Conservation (phyloP, 1,140 invertebrate genomes). For the Drosophila pruinosa region DNA sequence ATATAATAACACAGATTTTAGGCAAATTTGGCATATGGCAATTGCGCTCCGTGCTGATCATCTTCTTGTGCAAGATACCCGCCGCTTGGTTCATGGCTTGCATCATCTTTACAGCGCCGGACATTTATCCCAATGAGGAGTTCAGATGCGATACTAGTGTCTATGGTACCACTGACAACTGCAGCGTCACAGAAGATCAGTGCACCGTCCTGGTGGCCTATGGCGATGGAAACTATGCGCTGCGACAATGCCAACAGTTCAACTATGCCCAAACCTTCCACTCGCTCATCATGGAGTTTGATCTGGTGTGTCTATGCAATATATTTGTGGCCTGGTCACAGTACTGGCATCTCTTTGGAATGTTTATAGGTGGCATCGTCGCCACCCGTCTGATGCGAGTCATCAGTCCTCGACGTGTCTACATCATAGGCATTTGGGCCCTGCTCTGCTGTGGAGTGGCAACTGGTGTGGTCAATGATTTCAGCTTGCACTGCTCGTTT, state of each 20-base stretch:
- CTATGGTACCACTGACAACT: slow-evolving; percentile 28
- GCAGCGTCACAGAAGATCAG: slow-evolving; percentile 56
- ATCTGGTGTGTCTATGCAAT: slow-evolving; percentile 80
- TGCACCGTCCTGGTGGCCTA: slow-evolving; percentile 62
- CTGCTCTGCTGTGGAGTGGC: slow-evolving; percentile 72
- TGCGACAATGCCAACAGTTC: slow-evolving; percentile 61
- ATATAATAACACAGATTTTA: slow-evolving; percentile 66
- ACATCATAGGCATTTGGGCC: slow-evolving; percentile 70
- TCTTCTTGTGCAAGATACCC: slow-evolving; percentile 82
- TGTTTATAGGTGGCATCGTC: slow-evolving; percentile 80
- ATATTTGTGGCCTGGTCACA: slow-evolving; percentile 83
- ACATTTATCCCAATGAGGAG: slow-evolving; percentile 63
- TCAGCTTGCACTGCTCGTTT: slow-evolving; percentile 78
- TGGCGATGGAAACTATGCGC: slow-evolving; percentile 48
- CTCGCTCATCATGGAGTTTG: slow-evolving; percentile 82
- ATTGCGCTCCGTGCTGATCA: slow-evolving; percentile 72
- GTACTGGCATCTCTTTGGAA: slow-evolving; percentile 83
- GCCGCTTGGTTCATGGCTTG: slow-evolving; percentile 83
- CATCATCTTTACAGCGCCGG: slow-evolving; percentile 79
- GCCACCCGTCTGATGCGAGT: slow-evolving; percentile 80
- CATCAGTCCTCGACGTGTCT: slow-evolving; percentile 76
- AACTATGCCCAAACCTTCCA: slow-evolving; percentile 57
- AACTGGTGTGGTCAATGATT: slow-evolving; percentile 72
- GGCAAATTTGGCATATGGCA: slow-evolving; percentile 83
- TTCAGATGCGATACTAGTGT: slow-evolving; percentile 56